phyloP scores from a whole-genome alignment of 2,797 vertebrate genomes.

The Anguilla marmorata region DNA sequence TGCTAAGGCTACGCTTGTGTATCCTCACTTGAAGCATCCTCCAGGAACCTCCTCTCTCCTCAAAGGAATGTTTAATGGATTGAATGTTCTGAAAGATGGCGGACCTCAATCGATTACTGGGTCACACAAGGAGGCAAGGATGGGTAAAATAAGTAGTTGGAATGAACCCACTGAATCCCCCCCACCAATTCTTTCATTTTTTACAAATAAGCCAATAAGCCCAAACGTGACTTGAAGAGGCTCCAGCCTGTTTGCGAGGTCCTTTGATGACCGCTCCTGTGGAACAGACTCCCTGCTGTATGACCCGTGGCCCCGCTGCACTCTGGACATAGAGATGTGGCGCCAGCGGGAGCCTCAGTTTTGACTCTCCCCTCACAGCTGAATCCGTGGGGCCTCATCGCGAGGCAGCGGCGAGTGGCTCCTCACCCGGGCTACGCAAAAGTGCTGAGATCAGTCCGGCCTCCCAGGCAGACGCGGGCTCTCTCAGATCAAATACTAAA shows the following conservation, averaged over 20 bases:
- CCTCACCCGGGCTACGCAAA: constrained; percentile 42
- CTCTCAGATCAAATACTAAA: constrained; percentile 63
- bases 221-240: not conserved
- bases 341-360: not conserved
- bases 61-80: no score
- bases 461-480: constrained; percentile 60
- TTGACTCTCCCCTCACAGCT: not conserved
- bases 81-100: no score
- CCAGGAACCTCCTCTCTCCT: no score
- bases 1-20: no score
- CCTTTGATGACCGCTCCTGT: not conserved
- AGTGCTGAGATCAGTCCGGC: constrained; percentile 62
- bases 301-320: not conserved
- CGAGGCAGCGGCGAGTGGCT: not conserved
- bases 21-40: no score
- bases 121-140: no score
- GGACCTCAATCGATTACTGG: no score
- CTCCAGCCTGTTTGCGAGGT: not conserved
- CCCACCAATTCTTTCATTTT: not conserved
- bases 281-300: not conserved
- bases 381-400: not conserved
- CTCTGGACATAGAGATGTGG: not conserved
- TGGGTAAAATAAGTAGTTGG: no score
- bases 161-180: not conserved
- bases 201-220: not conserved